Percentiles rank a stretch among this genome's conserved stretches.
Evolutionary conservation across 1,140 invertebrate species (phyloP).

Genomic region (Potamilus streckersoni): DNA sequence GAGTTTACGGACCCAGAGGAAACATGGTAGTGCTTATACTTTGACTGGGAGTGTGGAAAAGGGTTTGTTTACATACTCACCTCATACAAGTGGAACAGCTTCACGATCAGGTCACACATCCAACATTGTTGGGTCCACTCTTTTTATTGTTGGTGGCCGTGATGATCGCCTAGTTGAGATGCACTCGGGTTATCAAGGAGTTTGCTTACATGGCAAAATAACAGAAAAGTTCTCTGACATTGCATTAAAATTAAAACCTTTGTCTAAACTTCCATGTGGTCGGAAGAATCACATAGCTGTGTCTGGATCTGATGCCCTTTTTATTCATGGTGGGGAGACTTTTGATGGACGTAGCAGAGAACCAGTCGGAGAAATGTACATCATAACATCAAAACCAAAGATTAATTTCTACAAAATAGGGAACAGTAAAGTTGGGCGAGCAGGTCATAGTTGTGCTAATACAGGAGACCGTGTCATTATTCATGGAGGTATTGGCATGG

Average conservation of each 20-base stretch:
- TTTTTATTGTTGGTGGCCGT: slow-evolving; percentile 58
- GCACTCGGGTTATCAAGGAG: slow-evolving; percentile 18
- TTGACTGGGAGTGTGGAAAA: slow-evolving; percentile 41
- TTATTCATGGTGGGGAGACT: slow-evolving; percentile 62
- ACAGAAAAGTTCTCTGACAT: slow-evolving; percentile 10
- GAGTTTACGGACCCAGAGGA: slow-evolving; percentile 54
- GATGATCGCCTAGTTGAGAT: slow-evolving; percentile 54
- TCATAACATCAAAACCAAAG: slow-evolving; percentile 37
- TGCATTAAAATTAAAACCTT: slow-evolving; percentile 12
- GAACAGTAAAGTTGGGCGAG: slow-evolving; percentile 34
- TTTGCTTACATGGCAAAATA: slow-evolving; percentile 9
- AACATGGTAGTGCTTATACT: slow-evolving; percentile 54
- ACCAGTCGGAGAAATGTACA: slow-evolving; percentile 58
- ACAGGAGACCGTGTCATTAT: slow-evolving; percentile 45
- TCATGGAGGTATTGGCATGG: slow-evolving; percentile 53
- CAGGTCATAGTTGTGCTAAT: slow-evolving; percentile 50
- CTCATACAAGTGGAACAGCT: slow-evolving; percentile 40
- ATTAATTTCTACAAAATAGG: slow-evolving; percentile 48
- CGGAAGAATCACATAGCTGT: slow-evolving; percentile 53
- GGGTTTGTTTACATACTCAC: slow-evolving; percentile 42
- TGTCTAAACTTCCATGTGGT: slow-evolving; percentile 55
- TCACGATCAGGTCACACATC: slow-evolving; percentile 61
- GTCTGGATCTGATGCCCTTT: slow-evolving; percentile 29
- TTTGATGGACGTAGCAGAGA: slow-evolving; percentile 56
- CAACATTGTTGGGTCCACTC: slow-evolving; percentile 33